phyloP scores from a whole-genome alignment of 2,888 invertebrate genomes.

The Stenolophus ochropezus region DNA sequence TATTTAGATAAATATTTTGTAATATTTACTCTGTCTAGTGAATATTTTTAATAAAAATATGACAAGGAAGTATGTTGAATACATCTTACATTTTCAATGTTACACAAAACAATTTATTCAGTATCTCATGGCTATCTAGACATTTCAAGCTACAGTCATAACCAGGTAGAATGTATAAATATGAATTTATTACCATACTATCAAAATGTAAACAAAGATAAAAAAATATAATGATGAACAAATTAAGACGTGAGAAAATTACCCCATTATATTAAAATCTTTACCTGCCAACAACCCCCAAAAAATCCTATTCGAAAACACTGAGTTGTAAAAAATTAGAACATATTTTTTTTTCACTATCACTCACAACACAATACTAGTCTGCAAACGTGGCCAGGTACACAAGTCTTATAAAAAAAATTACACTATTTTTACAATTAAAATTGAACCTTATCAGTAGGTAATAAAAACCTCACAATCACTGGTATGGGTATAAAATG shows the following conservation, averaged over 20 bases:
- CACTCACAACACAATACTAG: constrained; percentile 38
- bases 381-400: constrained; percentile 55
- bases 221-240: neutral
- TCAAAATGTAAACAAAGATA: constrained; percentile 40
- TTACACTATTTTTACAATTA: constrained; percentile 42
- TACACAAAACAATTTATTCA: constrained; percentile 22
- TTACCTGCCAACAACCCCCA: constrained; percentile 27
- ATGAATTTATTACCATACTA: constrained; percentile 4
- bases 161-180: constrained; percentile 27
- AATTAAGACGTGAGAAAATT: constrained; percentile 34
- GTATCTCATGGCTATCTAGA: constrained; percentile 36
- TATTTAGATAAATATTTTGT: neutral
- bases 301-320: constrained; percentile 5
- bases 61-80: constrained; percentile 6
- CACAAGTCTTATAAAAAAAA: constrained; percentile 53
- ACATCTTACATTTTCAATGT: constrained; percentile 5
- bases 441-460: constrained; percentile 12
- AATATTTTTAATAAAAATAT: neutral
- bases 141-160: constrained; percentile 16
- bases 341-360: constrained; percentile 26
- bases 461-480: neutral
- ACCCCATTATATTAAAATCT: neutral
- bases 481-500: constrained; percentile 39
- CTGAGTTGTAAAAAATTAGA: neutral
- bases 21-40: neutral